These are phyloP conservation scores for Trachelus stipa DNA, from an alignment of 2,888 invertebrate genomes.

Conservation along the genomic window DNA sequence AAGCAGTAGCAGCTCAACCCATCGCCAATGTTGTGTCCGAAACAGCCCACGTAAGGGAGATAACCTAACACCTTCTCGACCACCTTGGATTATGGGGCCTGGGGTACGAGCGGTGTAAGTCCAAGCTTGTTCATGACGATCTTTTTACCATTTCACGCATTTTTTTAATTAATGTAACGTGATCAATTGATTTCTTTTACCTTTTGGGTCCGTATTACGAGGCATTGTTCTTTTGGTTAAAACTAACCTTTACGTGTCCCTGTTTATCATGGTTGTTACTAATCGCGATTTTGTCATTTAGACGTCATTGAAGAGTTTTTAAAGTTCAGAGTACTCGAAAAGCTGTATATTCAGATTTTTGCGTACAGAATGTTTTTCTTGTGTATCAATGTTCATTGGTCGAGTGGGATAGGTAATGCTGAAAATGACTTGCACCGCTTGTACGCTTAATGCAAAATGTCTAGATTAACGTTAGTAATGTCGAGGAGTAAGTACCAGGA, in stretches of 20 bases:
- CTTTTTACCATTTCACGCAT: background rate
- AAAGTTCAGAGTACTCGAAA: background rate
- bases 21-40: constrained; percentile 59
- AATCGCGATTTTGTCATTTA: background rate
- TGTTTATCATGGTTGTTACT: background rate
- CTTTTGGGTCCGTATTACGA: background rate
- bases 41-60: constrained; percentile 54
- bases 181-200: background rate
- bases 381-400: background rate
- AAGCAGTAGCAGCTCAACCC: constrained; percentile 48
- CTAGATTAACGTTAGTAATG: background rate
- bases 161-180: background rate
- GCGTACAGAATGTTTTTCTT: background rate
- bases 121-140: background rate
- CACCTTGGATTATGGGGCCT: background rate
- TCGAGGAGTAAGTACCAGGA: background rate
- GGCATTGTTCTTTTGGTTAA: background rate
- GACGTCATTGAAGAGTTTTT: background rate
- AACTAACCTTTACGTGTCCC: background rate
- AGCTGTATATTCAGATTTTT: background rate
- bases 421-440: background rate
- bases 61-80: background rate
- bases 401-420: background rate
- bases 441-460: background rate
- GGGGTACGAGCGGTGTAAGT: background rate